Evolutionary conservation across 2,797 vertebrate species (phyloP).

Genomic region (Cynodonichthys magdalenae): DNA sequence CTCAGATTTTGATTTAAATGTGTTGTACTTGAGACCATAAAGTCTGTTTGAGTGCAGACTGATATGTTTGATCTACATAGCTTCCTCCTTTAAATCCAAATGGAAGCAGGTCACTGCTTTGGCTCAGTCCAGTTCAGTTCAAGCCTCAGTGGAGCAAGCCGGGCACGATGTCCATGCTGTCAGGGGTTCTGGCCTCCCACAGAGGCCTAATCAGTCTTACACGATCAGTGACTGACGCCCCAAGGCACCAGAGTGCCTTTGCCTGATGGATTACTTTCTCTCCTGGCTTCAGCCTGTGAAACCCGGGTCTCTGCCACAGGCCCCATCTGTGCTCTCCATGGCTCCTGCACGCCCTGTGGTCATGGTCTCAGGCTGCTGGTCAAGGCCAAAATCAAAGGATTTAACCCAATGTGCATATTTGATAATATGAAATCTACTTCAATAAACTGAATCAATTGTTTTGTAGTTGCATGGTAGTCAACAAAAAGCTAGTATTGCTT

Average conservation of each 20-base stretch:
- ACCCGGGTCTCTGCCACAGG: slow-evolving; percentile 55
- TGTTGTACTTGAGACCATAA: slow-evolving; percentile 20
- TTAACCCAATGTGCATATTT: slow-evolving; percentile 31
- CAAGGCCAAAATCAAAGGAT: slow-evolving; percentile 59
- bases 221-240: slow-evolving; percentile 73
- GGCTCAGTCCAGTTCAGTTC: slow-evolving; percentile 61
- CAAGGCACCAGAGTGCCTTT: slow-evolving; percentile 64
- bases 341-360: slow-evolving; percentile 64
- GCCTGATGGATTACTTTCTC: slow-evolving; percentile 80
- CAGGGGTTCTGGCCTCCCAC: slow-evolving; percentile 70
- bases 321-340: slow-evolving; percentile 78
- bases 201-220: slow-evolving; percentile 77
- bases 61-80: slow-evolving; percentile 58
- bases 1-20: slow-evolving; percentile 12
- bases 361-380: slow-evolving; percentile 58
- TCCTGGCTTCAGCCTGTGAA: slow-evolving; percentile 70
- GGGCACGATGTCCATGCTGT: slow-evolving; percentile 73
- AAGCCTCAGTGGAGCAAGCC: slow-evolving; percentile 73
- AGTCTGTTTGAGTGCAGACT: slow-evolving; percentile 19
- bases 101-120: slow-evolving; percentile 77
- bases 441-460: not conserved
- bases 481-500: too few species aligned
- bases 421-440: slow-evolving; percentile 10
- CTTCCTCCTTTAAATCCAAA: slow-evolving; percentile 50
- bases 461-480: not conserved